Evolutionary conservation across 2,888 invertebrate species (phyloP), one percentile per base, ranked within the genome.

Genomic region (Melinopterus prodromus): DNA sequence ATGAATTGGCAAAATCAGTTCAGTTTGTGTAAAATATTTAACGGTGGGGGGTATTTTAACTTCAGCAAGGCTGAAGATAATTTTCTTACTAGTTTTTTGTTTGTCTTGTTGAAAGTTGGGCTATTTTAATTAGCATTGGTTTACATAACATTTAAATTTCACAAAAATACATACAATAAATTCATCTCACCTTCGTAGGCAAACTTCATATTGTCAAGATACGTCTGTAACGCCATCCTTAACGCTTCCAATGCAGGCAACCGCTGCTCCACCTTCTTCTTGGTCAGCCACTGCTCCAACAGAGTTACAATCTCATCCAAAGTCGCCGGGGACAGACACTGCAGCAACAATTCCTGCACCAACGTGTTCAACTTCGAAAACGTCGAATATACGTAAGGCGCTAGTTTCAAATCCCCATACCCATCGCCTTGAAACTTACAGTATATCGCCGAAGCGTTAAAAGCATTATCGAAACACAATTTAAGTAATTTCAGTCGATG

Each of bases 301-400:
- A 94, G 90, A 12, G 92, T 91, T 6, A 94, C 91, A 6, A 95
- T 90, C 86, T 95, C 93, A 86, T 95, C 95, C 35, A 95, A 90
- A 0, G 94, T 93, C 78, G 93, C 93, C 0, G 95, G 92, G 36
- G 94, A 93, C 1, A 94, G 92, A 78, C 93, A 93, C 85, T 93
- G 92, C 84, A 94, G 90, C 35, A 95, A 91, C 76, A 95, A 88
- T 80, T 94, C 93, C 85, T 93, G 92, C 0, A 94, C 93, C 69
- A 95, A 88, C 53, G 91, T 91, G 86, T 94, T 93, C 6, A 94
- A 87, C 77, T 94, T 91, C 1, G 93, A 93, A 81, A 93, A 92
- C 84, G 92, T 93, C 81, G 90, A 91, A 80, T 92, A 92, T 0
- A 84, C 83, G 92, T 86, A 86, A 0, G 88, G 88, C 0, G 88